Conservation (phyloP, 2,888 invertebrate genomes). For the Apotomis betuletana region DNA sequence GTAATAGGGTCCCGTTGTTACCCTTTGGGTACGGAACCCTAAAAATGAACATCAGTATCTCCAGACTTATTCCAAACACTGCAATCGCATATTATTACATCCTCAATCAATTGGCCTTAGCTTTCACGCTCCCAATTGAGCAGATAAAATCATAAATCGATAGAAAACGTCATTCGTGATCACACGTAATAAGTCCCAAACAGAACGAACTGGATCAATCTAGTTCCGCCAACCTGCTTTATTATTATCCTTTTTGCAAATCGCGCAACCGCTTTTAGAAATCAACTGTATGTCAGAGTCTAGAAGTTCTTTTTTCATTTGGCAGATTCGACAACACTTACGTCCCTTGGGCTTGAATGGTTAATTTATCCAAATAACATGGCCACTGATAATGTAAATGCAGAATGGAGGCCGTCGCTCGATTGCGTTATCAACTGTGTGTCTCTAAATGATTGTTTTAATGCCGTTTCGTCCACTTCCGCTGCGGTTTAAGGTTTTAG, state of each 20-base stretch:
- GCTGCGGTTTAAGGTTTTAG: constrained; percentile 6
- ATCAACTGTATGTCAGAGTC: constrained; percentile 6
- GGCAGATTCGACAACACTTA: constrained; percentile 41
- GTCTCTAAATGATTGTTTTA: constrained; percentile 43
- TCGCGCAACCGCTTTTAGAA: constrained; percentile 49
- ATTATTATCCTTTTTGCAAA: constrained; percentile 76
- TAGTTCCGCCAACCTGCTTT: constrained; percentile 69
- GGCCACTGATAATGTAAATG: constrained; percentile 67
- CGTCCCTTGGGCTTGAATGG: constrained; percentile 46
- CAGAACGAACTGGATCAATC: constrained; percentile 59
- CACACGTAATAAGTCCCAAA: constrained; percentile 58
- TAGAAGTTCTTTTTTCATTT: constrained; percentile 45
- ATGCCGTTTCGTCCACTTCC: constrained; percentile 22
- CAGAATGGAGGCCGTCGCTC: constrained; percentile 66
- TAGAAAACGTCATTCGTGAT: background rate
- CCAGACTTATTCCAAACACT: too few relatives aligned
- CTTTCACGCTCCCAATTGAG: constrained; percentile 9
- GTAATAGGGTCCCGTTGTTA: too few relatives aligned
- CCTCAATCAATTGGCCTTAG: constrained; percentile 13
- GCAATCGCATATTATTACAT: background rate
- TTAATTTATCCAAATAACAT: constrained; percentile 72
- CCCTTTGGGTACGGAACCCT: too few relatives aligned
- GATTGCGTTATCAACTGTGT: constrained; percentile 58
- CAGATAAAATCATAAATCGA: constrained; percentile 1
- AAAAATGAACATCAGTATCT: too few relatives aligned